phyloP scores from a whole-genome alignment of 2,113 vertebrate genomes.

The Sus scrofa region T2T-Sscrofa CM000829.6:57948501-57949000 shows the following conservation, averaged over 20 bases:
- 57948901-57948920: not conserved
- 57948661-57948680: not conserved
- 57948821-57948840: not conserved
- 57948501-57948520: too few species aligned
- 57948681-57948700: not conserved
- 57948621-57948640: too few species aligned
- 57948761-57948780: not conserved
- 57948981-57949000: not conserved
- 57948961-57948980: not conserved
- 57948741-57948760: rapidly evolving
- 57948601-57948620: too few species aligned
- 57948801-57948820: not conserved
- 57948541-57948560: too few species aligned
- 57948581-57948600: too few species aligned
- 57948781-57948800: not conserved
- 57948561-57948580: too few species aligned
- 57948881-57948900: rapidly evolving
- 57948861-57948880: not conserved
- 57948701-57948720: not conserved
- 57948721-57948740: not conserved
- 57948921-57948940: not conserved
- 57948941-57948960: not conserved
- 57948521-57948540: too few species aligned
- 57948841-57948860: not conserved
- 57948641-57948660: not conserved